Conservation (phyloP, 2,797 vertebrate species). For the Mormyrus proboscirostris region DNA sequence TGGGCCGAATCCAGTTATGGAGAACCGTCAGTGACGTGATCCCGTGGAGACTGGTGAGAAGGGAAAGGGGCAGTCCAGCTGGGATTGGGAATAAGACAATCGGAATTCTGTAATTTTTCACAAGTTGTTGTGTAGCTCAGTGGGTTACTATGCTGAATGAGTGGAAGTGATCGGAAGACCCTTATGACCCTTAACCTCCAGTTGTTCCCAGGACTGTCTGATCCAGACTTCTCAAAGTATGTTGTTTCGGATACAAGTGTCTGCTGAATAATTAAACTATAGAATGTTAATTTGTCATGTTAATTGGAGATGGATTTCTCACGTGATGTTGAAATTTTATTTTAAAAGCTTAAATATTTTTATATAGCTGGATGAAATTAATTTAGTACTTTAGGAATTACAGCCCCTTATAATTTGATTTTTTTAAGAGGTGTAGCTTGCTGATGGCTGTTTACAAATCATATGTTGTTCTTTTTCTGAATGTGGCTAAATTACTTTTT, state of each 20-base stretch:
- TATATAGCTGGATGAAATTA: neutral
- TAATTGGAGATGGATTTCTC: neutral
- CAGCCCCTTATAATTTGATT: neutral
- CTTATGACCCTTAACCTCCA: neutral
- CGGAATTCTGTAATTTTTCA: neutral
- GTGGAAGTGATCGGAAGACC: neutral
- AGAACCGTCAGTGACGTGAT: neutral
- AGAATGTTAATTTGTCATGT: neutral
- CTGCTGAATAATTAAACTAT: neutral
- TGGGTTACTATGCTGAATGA: neutral
- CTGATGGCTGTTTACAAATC: neutral
- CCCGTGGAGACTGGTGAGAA: neutral
- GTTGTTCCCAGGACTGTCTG: neutral
- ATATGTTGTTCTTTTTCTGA: neutral
- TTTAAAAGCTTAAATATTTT: conserved; percentile 4
- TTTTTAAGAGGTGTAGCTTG: neutral
- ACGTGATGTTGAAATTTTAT: neutral
- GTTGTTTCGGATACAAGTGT: neutral
- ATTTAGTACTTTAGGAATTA: neutral
- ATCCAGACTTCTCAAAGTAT: neutral
- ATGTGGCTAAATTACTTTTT: neutral
- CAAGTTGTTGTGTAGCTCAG: neutral
- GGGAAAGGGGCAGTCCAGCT: neutral
- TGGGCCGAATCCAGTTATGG: neutral
- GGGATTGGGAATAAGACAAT: neutral